Evolutionary conservation across 35 echinoderm and acorn worm species (phyloP), one percentile per base, ranked within the genome.

Genomic region (Heliocidaris erythrogramma): DNA sequence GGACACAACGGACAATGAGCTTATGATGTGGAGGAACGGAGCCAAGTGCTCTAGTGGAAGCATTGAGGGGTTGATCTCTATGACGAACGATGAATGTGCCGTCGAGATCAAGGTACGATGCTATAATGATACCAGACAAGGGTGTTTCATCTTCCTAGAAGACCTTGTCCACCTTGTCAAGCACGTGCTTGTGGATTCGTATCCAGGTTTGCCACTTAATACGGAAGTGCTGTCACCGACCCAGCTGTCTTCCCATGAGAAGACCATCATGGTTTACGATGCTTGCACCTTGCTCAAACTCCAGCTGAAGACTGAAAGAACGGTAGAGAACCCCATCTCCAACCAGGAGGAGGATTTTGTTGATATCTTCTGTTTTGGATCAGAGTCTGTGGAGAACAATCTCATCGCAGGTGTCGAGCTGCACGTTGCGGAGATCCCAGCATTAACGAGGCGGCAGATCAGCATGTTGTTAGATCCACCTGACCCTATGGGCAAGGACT

Each of bases 401-500:
- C 94, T 97, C 3, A 95, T 97, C 48, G 92, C 95, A 11, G 98
- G 98, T 30, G 93, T 97, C 31, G 91, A 97, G 48, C 93, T 99
- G n/a, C 97, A 97, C 86, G 65, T 99, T 52, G 90, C 91, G 13
- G 97, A 99, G 49, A 93, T 99, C 85, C 98, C 97, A 13, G 87
- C 90, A 35, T 92, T 97, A 86, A 97, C 97, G 30, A 94, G 97
- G 65, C 91, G 98, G 30, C 98, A 99, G 49, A 92, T 99, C 88
- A 97, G 97, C 59, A 97, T 97, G 98, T 94, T 99, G 47, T 95
- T 99, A 85, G 98, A 99, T 88, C 98, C 98, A 4, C 98, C 98
- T 18, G 98, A 99, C 53, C 98, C 98, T 9, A 97, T 99, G 95
- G 98, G 98, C 1, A 99, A 97, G 95, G 98, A 99, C 88, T 99